phyloP scores from a whole-genome alignment of 2,113 vertebrate genomes.

The Gallinago jamesoni region DNA sequence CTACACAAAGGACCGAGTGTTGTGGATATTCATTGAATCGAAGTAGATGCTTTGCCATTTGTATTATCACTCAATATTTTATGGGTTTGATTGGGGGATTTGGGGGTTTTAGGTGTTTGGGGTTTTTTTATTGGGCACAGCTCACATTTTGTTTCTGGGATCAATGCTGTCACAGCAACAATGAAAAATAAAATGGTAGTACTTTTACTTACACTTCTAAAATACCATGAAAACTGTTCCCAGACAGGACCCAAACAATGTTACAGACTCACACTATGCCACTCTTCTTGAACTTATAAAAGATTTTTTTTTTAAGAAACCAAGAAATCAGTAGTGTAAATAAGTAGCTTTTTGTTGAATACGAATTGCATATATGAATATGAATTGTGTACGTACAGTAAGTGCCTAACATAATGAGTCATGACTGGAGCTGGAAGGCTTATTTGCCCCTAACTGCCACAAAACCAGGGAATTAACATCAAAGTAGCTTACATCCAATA shows the following conservation, averaged over 20 bases:
- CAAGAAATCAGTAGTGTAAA: slow-evolving; percentile 94
- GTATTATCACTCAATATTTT: slow-evolving; percentile 43
- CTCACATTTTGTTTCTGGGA: slow-evolving; percentile 64
- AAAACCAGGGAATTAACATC: slow-evolving; percentile 81
- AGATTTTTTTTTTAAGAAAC: slow-evolving; percentile 82
- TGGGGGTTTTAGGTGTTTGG: background rate
- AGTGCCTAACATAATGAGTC: slow-evolving; percentile 85
- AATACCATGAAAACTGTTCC: slow-evolving; percentile 79
- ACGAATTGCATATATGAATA: slow-evolving; percentile 81
- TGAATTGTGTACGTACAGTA: slow-evolving; percentile 80
- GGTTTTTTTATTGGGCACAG: slow-evolving; percentile 39
- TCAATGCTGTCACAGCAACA: slow-evolving; percentile 69
- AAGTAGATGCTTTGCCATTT: background rate
- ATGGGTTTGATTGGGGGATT: background rate
- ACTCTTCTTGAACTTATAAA: slow-evolving; percentile 85
- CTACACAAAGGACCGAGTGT: background rate
- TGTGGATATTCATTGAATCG: background rate
- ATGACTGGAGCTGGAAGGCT: slow-evolving; percentile 86
- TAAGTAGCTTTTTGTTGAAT: slow-evolving; percentile 90
- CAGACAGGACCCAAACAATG: slow-evolving; percentile 73
- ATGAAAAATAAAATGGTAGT: slow-evolving; percentile 71
- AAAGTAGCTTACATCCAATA: slow-evolving; percentile 66
- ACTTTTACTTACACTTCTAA: slow-evolving; percentile 77
- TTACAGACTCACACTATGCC: slow-evolving; percentile 79
- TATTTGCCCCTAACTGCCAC: slow-evolving; percentile 86